phyloP scores from a whole-genome alignment of 2,113 vertebrate species.

The Lampris megalopsis region DNA sequence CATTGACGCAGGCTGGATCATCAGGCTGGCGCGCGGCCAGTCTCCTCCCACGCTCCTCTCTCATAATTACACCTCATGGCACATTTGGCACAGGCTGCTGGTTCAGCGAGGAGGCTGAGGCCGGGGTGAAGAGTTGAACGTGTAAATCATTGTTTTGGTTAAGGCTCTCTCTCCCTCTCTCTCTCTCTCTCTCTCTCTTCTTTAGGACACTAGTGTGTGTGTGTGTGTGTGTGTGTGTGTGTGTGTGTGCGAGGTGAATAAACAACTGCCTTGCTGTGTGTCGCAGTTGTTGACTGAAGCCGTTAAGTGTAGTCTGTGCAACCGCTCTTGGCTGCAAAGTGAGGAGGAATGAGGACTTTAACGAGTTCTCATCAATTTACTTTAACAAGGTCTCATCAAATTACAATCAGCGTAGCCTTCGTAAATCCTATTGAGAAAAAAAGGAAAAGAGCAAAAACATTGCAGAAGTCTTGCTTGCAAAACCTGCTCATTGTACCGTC shows the following conservation, averaged over 20 bases:
- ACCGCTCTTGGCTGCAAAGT: no score
- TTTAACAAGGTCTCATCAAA: no score
- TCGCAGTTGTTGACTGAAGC: background rate
- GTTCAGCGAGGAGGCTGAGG: background rate
- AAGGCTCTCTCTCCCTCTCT: no score
- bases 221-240: background rate
- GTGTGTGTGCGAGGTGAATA: background rate
- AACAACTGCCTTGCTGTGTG: background rate
- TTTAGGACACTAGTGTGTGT: background rate
- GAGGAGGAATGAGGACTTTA: no score
- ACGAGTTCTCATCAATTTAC: no score
- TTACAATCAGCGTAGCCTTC: no score
- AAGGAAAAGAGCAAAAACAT: no score
- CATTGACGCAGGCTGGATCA: slow-evolving; percentile 52
- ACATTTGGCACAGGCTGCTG: slow-evolving; percentile 15
- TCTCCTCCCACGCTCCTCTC: slow-evolving; percentile 29
- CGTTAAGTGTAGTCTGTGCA: no score
- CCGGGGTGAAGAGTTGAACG: slow-evolving; percentile 61
- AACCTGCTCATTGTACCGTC: no score
- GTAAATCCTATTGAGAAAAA: no score
- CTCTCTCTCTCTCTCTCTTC: no score
- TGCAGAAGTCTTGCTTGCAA: no score
- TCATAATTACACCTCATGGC: slow-evolving; percentile 49
- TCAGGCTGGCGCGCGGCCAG: slow-evolving; percentile 35
- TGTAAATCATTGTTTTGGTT: slow-evolving; percentile 52